Evolutionary conservation across 2,113 vertebrate genomes (phyloP).

Genomic region (Acinonyx jubatus): DNA sequence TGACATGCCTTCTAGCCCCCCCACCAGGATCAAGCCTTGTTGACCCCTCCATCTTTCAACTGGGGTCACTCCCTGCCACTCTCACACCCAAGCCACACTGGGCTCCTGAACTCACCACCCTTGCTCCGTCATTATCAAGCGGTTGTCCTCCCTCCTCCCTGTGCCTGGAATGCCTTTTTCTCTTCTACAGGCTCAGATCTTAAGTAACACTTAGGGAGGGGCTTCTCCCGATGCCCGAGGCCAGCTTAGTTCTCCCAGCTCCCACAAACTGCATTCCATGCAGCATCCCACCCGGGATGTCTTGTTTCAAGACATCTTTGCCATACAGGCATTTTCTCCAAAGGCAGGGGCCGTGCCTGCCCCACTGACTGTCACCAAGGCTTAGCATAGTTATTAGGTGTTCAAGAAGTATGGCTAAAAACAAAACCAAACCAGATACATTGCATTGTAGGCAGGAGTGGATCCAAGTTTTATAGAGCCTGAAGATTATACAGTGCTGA

Average conservation of each 20-base stretch:
- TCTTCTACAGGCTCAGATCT: background rate
- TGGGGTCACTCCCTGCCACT: background rate
- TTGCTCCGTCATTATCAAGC: background rate
- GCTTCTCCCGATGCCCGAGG: fast-evolving
- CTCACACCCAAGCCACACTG: background rate
- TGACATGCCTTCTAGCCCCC: background rate
- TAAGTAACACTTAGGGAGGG: background rate
- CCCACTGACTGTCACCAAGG: background rate
- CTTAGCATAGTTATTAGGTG: background rate
- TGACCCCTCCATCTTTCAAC: background rate
- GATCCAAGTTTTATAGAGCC: background rate
- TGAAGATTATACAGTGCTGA: background rate
- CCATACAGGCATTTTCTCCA: background rate
- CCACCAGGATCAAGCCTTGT: background rate
- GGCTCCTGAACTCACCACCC: background rate
- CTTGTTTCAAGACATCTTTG: background rate
- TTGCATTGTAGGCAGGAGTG: background rate
- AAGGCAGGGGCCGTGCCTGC: background rate
- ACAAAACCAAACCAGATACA: background rate
- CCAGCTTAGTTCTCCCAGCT: background rate
- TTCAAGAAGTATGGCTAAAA: background rate
- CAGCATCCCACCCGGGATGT: background rate
- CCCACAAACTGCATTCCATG: background rate
- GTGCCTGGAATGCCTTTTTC: background rate
- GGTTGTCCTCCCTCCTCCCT: fast-evolving